Percentiles rank a stretch among this genome's conserved stretches.
Conservation (phyloP, 2,113 vertebrate species). For the Gracilinanus agilis region DNA sequence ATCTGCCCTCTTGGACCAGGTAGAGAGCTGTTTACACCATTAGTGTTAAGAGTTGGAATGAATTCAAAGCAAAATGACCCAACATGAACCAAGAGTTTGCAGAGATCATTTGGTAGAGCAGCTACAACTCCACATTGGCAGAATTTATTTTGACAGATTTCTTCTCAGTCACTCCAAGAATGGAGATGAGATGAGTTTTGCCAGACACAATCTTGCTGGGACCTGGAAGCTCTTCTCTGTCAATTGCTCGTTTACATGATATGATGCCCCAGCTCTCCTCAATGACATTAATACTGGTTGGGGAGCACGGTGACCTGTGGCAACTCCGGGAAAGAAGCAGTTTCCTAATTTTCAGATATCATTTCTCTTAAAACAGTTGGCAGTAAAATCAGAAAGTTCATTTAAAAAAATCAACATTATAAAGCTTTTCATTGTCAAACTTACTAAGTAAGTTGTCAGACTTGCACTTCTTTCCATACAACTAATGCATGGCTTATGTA, state of each 20-base stretch:
- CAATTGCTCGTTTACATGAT: slow-evolving; percentile 68
- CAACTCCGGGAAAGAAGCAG: slow-evolving; percentile 15
- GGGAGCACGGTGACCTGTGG: slow-evolving; percentile 61
- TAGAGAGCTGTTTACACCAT: slow-evolving; percentile 18
- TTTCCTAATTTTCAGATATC: slow-evolving; percentile 13
- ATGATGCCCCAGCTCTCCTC: slow-evolving; percentile 44
- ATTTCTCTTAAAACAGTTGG: not conserved
- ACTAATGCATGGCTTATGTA: not conserved
- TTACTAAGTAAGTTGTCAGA: slow-evolving; percentile 19
- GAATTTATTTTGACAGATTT: slow-evolving; percentile 48
- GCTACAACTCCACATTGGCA: not conserved
- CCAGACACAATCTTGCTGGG: slow-evolving; percentile 63
- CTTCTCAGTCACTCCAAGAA: slow-evolving; percentile 54
- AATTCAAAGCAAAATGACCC: slow-evolving; percentile 46
- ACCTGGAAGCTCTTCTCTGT: slow-evolving; percentile 57
- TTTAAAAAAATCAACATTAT: not conserved
- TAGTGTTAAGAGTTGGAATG: not conserved
- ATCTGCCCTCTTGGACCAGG: slow-evolving; percentile 5
- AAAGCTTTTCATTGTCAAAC: not conserved
- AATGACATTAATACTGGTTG: slow-evolving; percentile 47
- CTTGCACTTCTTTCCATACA: not conserved
- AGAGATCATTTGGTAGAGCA: not conserved
- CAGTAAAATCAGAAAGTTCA: not conserved
- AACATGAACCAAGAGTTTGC: not conserved
- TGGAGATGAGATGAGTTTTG: slow-evolving; percentile 37